These are phyloP conservation scores for Sphyrna mokarran DNA, from an alignment of 2,113 vertebrate species.

Conservation along the genomic window DNA sequence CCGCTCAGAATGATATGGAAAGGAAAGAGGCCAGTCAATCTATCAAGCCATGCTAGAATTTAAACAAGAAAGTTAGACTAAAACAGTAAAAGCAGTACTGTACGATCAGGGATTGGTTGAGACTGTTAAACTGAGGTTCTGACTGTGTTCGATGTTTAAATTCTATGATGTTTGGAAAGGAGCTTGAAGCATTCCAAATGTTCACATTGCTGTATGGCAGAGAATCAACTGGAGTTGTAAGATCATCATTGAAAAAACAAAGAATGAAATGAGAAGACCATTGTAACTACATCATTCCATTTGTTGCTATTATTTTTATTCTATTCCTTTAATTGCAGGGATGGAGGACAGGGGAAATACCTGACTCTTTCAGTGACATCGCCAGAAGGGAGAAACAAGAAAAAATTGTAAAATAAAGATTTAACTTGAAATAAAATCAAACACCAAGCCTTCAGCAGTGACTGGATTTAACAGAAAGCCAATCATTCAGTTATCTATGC, in stretches of 20 bases:
- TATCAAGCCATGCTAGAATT: neutral
- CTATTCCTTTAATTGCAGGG: neutral
- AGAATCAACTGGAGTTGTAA: neutral
- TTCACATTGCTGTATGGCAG: neutral
- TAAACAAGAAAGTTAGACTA: neutral
- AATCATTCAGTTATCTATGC: neutral
- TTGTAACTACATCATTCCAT: neutral
- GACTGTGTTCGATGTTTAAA: neutral
- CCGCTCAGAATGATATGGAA: neutral
- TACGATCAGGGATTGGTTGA: no score
- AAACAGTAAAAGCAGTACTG: neutral
- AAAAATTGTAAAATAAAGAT: neutral
- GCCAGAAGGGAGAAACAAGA: neutral
- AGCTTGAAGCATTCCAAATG: neutral
- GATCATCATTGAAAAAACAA: neutral
- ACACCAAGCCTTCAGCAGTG: no score
- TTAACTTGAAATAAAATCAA: neutral
- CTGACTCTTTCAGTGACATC: neutral
- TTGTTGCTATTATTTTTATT: neutral
- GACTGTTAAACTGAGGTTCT: neutral
- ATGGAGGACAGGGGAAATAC: neutral
- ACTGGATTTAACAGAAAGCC: neutral
- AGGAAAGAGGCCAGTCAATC: neutral
- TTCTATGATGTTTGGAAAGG: neutral
- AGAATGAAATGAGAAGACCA: neutral